Conservation (phyloP, 1,140 invertebrate genomes). For the Bombus superbus region DNA sequence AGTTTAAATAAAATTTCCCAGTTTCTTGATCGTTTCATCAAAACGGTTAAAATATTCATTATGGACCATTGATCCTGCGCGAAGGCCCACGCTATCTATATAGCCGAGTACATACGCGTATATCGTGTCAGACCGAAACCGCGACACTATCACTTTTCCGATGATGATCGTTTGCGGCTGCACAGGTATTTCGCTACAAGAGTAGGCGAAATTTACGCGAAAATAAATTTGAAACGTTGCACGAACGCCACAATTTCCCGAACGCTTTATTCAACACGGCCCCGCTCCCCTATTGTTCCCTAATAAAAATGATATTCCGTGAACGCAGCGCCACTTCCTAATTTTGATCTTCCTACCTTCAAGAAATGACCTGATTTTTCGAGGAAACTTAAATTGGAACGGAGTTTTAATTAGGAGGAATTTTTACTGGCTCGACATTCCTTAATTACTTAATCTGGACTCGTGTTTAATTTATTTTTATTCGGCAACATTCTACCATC, state of each 20-base stretch:
- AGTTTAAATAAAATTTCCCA: conserved; percentile 2
- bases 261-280: conserved; percentile 37
- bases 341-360: background rate
- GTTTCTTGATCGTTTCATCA: background rate
- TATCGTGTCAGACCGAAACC: conserved; percentile 41
- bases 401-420: too few species aligned
- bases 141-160: conserved; percentile 56
- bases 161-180: conserved; percentile 51
- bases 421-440: too few species aligned
- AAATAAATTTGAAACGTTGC: conserved; percentile 48
- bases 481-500: too few species aligned
- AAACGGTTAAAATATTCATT: conserved; percentile 50
- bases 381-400: too few species aligned
- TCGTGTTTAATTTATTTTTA: too few species aligned
- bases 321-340: background rate
- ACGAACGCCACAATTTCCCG: conserved; percentile 18
- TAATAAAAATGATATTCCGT: conserved; percentile 17
- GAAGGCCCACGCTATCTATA: background rate
- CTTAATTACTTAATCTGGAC: too few species aligned
- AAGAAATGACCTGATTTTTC: too few species aligned
- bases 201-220: conserved; percentile 50
- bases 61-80: conserved; percentile 19
- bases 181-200: conserved; percentile 47
- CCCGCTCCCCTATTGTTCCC: background rate
- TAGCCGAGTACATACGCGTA: background rate